phyloP scores from a whole-genome alignment of 1,140 invertebrate genomes.

The Drosophila subpulchrella region DNA sequence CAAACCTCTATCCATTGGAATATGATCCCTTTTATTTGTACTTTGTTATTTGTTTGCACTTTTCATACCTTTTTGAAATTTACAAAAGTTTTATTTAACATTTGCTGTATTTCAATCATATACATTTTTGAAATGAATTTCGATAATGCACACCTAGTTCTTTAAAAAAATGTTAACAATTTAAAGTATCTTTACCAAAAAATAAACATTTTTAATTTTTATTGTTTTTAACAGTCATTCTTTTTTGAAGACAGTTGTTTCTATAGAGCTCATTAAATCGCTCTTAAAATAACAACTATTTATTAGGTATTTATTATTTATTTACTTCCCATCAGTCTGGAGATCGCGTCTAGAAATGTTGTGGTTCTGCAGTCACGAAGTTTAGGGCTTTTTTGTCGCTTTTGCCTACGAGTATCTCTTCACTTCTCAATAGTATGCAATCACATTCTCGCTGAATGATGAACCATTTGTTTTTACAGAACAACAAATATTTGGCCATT shows the following conservation, averaged over 20 bases:
- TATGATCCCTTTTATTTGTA: too few relatives aligned
- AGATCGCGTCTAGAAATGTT: conserved; percentile 1
- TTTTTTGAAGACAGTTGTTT: not conserved
- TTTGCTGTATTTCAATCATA: too few relatives aligned
- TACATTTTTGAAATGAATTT: too few relatives aligned
- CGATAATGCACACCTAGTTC: too few relatives aligned
- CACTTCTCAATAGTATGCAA: conserved; percentile 7
- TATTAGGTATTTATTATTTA: not conserved
- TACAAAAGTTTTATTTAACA: too few relatives aligned
- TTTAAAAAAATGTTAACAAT: too few relatives aligned
- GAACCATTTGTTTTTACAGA: not conserved
- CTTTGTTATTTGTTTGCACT: too few relatives aligned
- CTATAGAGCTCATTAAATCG: not conserved
- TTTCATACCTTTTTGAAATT: too few relatives aligned
- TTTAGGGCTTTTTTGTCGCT: conserved; percentile 10
- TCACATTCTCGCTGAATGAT: conserved; percentile 29
- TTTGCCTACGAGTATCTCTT: conserved; percentile 7
- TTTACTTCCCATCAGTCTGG: not conserved
- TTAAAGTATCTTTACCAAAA: too few relatives aligned
- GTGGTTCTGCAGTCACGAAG: conserved; percentile 11
- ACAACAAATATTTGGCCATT: conserved; percentile 19
- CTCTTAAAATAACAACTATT: not conserved
- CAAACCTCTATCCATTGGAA: too few relatives aligned
- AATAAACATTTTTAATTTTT: too few relatives aligned
- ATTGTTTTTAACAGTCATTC: not conserved